Conservation (phyloP, 2,797 vertebrate species). For the Oreonectes daqikongensis region DNA sequence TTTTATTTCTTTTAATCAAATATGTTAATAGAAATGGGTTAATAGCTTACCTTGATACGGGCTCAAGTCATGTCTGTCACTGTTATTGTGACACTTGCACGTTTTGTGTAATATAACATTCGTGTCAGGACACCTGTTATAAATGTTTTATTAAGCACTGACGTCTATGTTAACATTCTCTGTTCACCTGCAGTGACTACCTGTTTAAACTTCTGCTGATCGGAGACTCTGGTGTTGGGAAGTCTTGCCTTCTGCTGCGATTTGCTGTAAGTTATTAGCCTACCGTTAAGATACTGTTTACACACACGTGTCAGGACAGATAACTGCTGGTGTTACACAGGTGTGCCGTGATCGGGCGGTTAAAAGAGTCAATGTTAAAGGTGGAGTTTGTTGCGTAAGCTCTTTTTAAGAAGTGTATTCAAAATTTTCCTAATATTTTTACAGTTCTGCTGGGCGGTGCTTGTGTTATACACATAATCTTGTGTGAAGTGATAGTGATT, state of each 20-base stretch:
- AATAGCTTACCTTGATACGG: background rate
- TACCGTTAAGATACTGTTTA: background rate
- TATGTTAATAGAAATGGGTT: too few relatives aligned
- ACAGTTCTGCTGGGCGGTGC: too few relatives aligned
- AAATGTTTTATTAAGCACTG: slow-evolving; percentile 23
- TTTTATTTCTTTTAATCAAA: too few relatives aligned
- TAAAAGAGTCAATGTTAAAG: background rate
- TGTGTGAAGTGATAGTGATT: too few relatives aligned
- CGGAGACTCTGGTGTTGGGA: slow-evolving; percentile 96
- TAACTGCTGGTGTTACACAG: background rate
- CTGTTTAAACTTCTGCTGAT: slow-evolving; percentile 99
- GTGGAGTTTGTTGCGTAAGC: too few relatives aligned
- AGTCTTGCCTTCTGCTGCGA: slow-evolving; percentile 97
- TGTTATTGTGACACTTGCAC: background rate
- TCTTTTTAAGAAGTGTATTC: too few relatives aligned
- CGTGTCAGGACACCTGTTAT: background rate
- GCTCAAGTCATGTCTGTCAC: slow-evolving; percentile 13
- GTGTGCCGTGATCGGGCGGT: slow-evolving; percentile 1
- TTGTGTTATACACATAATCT: too few relatives aligned
- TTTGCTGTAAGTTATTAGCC: slow-evolving; percentile 90
- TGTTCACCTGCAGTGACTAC: slow-evolving; percentile 85
- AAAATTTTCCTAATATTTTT: too few relatives aligned
- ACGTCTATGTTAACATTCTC: background rate
- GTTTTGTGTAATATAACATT: background rate
- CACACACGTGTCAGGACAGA: slow-evolving; percentile 1